Evolutionary conservation across 2,888 invertebrate genomes (phyloP).

Genomic region (Ctena decussata): DNA sequence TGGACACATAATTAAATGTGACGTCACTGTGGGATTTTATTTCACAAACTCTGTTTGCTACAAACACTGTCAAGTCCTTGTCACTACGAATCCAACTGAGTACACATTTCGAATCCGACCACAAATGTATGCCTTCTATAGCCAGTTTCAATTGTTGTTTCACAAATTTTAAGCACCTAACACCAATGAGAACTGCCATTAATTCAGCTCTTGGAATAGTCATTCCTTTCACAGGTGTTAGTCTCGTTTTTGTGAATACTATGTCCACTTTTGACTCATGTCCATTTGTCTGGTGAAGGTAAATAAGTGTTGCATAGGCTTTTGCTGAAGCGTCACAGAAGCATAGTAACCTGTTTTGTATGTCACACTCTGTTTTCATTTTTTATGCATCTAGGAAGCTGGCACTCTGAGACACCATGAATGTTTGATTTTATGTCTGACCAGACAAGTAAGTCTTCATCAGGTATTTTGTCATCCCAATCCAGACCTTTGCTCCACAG

Average conservation of each 20-base stretch:
- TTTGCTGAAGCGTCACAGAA: conserved; percentile 16
- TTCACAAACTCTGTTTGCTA: conserved; percentile 3
- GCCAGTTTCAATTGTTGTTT: not conserved
- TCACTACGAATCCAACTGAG: not conserved
- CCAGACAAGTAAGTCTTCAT: too few relatives aligned
- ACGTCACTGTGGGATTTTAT: not conserved
- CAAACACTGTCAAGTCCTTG: conserved; percentile 5
- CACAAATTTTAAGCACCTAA: conserved; percentile 11
- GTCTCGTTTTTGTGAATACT: conserved; percentile 1
- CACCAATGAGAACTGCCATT: conserved; percentile 11
- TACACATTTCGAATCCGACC: not conserved
- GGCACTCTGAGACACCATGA: not conserved
- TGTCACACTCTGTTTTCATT: not conserved
- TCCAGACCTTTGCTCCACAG: conserved; percentile 4
- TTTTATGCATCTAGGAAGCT: not conserved
- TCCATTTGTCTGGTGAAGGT: conserved; percentile 10
- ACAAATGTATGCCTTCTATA: not conserved
- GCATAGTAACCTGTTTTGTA: not conserved
- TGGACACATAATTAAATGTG: not conserved
- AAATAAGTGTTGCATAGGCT: conserved; percentile 1
- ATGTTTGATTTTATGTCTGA: too few relatives aligned
- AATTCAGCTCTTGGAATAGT: not conserved
- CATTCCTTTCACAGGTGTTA: conserved; percentile 7
- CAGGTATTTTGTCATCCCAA: too few relatives aligned
- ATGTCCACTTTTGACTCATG: not conserved